A percentile compares a stretch with the other conserved stretches of the same genome.
Evolutionary conservation across 2,888 invertebrate species (phyloP).

Genomic region (Megastigmus dorsalis): DNA sequence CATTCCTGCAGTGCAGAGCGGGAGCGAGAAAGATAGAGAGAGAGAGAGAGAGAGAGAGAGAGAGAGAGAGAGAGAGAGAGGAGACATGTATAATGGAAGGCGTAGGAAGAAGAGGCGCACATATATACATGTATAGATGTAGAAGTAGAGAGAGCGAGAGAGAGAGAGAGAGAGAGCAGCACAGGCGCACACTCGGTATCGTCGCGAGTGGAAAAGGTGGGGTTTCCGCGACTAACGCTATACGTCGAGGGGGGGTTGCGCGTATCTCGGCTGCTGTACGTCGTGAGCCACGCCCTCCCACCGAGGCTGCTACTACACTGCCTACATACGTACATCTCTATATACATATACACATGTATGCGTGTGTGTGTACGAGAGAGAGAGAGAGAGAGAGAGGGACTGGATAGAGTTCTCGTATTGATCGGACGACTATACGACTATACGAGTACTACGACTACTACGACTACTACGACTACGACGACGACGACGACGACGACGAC

Average conservation of each 20-base stretch:
- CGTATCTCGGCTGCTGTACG: constrained; percentile 69
- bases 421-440: constrained; percentile 61
- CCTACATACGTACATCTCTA: too few relatives aligned
- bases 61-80: constrained; percentile 20
- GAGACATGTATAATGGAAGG: constrained; percentile 20
- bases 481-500: constrained; percentile 56
- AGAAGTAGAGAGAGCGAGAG: too few relatives aligned
- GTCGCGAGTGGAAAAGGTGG: constrained; percentile 60
- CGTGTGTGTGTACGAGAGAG: too few relatives aligned
- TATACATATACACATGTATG: too few relatives aligned
- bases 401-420: constrained; percentile 72
- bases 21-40: constrained; percentile 34
- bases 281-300: constrained; percentile 71
- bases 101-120: too few relatives aligned
- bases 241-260: constrained; percentile 49
- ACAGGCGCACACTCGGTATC: too few relatives aligned
- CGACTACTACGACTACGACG: too few relatives aligned
- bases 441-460: too few relatives aligned
- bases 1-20: not conserved
- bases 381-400: constrained; percentile 64
- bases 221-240: constrained; percentile 54
- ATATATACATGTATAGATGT: too few relatives aligned
- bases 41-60: not conserved
- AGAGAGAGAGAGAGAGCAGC: constrained; percentile 22
- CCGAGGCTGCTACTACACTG: not conserved